Evolutionary conservation across 1,140 invertebrate species (phyloP).

Genomic region (Drosophila melanogaster): Release_6_plus_ISO1_MT NC_004354.4:820001-820500

Average conservation of each 20-base stretch:
- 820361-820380: not conserved
- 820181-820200: conserved; percentile 5
- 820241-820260: not conserved
- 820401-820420: not conserved
- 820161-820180: conserved; percentile 43
- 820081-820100: conserved; percentile 27
- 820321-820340: not conserved
- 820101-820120: conserved; percentile 47
- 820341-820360: not conserved
- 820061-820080: conserved; percentile 47
- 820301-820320: not conserved
- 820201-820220: not conserved
- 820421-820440: not conserved
- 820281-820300: not conserved
- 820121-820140: conserved; percentile 36
- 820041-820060: conserved; percentile 35
- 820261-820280: not conserved
- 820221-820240: not conserved
- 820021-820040: conserved; percentile 48
- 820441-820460: conserved; percentile 8
- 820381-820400: not conserved
- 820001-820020: conserved; percentile 23
- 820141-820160: conserved; percentile 48
- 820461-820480: not conserved
- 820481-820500: conserved; percentile 12